Evolutionary conservation across 2,113 vertebrate genomes (phyloP), one percentile per base, ranked within the genome.

Genomic region (Tupaia tana): DNA sequence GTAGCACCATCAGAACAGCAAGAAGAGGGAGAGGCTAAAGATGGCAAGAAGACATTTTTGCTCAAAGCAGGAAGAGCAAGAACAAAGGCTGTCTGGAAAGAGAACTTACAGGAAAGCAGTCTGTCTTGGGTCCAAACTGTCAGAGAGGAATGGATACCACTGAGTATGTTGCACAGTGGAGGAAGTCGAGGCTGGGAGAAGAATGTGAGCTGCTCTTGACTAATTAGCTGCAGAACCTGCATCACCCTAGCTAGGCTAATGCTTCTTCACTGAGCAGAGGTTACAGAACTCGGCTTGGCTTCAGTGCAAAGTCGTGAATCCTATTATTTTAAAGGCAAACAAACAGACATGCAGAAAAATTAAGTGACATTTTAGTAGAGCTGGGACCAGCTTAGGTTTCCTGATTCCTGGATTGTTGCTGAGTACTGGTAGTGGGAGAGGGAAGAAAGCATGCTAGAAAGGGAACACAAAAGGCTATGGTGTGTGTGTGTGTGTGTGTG

Each of bases 261-360:
- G 58, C 69, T 22, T 63, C 79, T 82, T 85, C 18, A 3, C 16
- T 27, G 58, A 13, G 27, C 29, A 4, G 73, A 79, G 63, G 11
- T 6, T 10, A 29, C 13, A 9, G 66, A 86, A 19, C 29, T 27
- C 5, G 0, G 1, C 11, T 43, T 43, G n/a, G 16, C 63, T 34
- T 31, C 6, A 31, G 66, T 5, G 79, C 29, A 91, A 74, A 77
- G 43, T 25, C 19, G 20, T n/a, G 19, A 25, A 20, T 29, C 19
- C 43, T 93, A 80, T 84, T 4, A 3, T 56, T 66, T 79, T 7
- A 63, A 90, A 94, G 69, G 19, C 5, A 43, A 84, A 75, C n/a
- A 74, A 59, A 54, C 34, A 71, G 93, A 88, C 77, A 94, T 59
- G 31, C 89, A 54, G 83, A 59, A 90, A 75, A 89, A 88, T n/a